A percentile compares a stretch with the other conserved stretches of the same genome.
Evolutionary conservation across 2,113 vertebrate species (phyloP).

Genomic region (Chloropsis cyanopogon): DNA sequence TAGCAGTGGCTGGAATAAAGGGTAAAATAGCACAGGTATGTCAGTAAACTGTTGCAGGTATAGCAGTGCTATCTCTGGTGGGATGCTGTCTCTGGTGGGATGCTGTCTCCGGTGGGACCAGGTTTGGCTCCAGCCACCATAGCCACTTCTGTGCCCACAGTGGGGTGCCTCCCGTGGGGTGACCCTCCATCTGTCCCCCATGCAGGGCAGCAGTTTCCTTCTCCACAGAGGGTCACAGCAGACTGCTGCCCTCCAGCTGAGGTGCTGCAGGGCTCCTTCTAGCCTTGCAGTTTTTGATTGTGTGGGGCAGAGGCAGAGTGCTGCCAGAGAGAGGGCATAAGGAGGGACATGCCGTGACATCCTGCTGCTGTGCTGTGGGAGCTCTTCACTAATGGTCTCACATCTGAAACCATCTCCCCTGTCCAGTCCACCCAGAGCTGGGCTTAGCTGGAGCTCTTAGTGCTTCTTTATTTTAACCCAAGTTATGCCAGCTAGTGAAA

Average conservation of each 20-base stretch:
- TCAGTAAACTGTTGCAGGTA: background rate
- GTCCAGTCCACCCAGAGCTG: background rate
- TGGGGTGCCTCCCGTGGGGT: background rate
- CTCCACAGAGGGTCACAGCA: background rate
- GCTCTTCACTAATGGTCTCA: background rate
- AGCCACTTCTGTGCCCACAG: background rate
- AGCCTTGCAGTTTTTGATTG: background rate
- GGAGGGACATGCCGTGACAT: background rate
- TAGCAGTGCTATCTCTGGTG: background rate
- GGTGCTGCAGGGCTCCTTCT: background rate
- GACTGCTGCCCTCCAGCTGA: background rate
- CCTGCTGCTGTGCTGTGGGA: background rate
- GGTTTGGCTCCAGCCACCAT: background rate
- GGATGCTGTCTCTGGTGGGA: background rate
- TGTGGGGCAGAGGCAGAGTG: rapidly evolving
- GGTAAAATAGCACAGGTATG: background rate
- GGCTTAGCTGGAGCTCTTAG: background rate
- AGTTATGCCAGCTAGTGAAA: background rate
- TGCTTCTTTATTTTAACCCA: background rate
- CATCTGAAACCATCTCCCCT: background rate
- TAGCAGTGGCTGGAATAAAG: background rate
- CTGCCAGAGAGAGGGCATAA: rapidly evolving
- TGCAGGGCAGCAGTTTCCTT: background rate
- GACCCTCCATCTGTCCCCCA: background rate
- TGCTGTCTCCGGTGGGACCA: background rate